Conservation (phyloP, 2,797 vertebrate species). For the Perodicticus potto region DNA sequence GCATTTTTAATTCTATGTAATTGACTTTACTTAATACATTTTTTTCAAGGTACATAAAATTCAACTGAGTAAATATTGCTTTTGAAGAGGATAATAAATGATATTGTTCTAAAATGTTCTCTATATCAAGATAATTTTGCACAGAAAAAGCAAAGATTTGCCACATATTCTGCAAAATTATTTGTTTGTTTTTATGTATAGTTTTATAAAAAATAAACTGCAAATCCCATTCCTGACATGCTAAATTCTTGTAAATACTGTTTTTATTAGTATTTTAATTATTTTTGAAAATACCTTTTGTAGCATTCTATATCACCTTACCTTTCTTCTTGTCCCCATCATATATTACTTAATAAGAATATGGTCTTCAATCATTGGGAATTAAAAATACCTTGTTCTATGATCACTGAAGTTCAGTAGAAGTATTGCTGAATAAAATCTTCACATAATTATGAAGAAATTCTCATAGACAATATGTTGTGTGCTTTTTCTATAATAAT, state of each 20-base stretch:
- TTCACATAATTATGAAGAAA: neutral
- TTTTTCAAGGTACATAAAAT: conserved; percentile 42
- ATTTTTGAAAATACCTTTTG: neutral
- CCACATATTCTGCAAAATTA: conserved; percentile 4
- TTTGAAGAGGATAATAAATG: neutral
- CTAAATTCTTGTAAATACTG: neutral
- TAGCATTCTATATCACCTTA: neutral
- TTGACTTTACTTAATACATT: conserved; percentile 55
- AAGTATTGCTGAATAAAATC: neutral
- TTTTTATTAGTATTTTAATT: neutral
- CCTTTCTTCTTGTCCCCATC: neutral
- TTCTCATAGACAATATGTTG: neutral
- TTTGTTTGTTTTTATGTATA: neutral
- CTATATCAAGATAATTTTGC: neutral
- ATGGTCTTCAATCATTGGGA: conserved; percentile 14
- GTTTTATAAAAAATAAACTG: neutral
- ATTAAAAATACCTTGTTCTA: neutral
- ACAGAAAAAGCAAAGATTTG: neutral
- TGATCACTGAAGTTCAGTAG: neutral
- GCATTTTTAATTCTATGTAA: conserved; percentile 59
- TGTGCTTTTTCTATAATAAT: neutral
- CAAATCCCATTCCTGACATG: neutral
- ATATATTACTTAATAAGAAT: neutral
- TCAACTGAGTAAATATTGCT: conserved; percentile 43
- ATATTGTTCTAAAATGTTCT: neutral